A percentile compares a stretch with the other conserved stretches of the same genome.
Evolutionary conservation across 2,113 vertebrate species (phyloP).

Genomic region (Pantherophis guttatus): DNA sequence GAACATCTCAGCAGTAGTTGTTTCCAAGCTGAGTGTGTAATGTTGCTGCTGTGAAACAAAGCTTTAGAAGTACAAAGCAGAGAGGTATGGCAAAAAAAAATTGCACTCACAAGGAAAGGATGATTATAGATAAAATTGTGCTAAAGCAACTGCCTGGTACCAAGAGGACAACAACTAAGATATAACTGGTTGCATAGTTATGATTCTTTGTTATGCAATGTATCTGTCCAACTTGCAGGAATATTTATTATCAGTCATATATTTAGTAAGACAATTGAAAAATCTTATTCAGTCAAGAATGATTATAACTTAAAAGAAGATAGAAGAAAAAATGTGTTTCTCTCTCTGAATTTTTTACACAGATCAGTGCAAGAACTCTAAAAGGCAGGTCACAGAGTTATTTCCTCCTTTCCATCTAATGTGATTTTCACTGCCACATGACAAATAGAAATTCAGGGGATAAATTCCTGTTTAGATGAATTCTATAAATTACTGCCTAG

Average conservation of each 20-base stretch:
- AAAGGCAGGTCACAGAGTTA: neutral
- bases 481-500: neutral
- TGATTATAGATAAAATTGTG: neutral
- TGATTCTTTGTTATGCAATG: conserved; percentile 8
- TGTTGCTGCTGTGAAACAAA: neutral
- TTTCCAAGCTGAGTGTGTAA: conserved; percentile 9
- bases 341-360: neutral
- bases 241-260: neutral
- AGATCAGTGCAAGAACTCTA: neutral
- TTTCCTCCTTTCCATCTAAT: neutral
- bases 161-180: neutral
- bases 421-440: neutral
- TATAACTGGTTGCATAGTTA: neutral
- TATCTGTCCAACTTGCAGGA: neutral
- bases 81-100: neutral
- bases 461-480: neutral
- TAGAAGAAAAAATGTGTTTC: neutral
- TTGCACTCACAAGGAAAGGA: neutral
- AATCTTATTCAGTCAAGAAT: neutral
- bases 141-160: neutral
- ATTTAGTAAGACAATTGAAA: neutral
- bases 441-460: neutral
- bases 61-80: neutral
- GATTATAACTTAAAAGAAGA: neutral
- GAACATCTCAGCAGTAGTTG: neutral